phyloP scores from a whole-genome alignment of 1,140 invertebrate genomes.

The Bathynomus jamesi region DNA sequence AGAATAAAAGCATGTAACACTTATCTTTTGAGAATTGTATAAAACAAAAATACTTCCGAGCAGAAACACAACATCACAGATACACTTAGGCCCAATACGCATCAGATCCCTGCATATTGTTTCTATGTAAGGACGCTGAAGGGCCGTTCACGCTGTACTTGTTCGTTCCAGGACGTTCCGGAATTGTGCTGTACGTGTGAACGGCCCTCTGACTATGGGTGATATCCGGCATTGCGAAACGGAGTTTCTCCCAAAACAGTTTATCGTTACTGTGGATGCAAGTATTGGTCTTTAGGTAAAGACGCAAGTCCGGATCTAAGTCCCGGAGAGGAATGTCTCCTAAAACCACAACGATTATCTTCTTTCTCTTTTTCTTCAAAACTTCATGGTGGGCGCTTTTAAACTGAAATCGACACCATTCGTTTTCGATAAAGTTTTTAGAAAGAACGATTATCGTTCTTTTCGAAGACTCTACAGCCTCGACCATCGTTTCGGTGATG shows the following conservation, averaged over 20 bases:
- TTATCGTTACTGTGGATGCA: constrained; percentile 84
- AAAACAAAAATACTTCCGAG: too few relatives aligned
- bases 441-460: constrained; percentile 83
- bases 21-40: too few relatives aligned
- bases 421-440: constrained; percentile 85
- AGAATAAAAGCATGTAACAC: too few relatives aligned
- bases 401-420: constrained; percentile 90
- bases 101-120: constrained; percentile 23
- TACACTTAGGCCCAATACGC: constrained; percentile 37
- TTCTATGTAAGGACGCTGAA: constrained; percentile 22
- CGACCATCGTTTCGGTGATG: constrained; percentile 77
- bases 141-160: constrained; percentile 33
- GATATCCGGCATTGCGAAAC: constrained; percentile 78
- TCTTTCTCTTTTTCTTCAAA: constrained; percentile 62
- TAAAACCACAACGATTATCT: constrained; percentile 74
- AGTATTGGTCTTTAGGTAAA: constrained; percentile 81
- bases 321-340: constrained; percentile 74
- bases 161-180: constrained; percentile 18
- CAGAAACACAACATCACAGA: too few relatives aligned
- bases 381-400: constrained; percentile 85
- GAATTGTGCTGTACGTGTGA: constrained; percentile 16
- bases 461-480: constrained; percentile 80
- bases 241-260: constrained; percentile 88
- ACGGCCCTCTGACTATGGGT: constrained; percentile 31
- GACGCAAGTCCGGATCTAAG: constrained; percentile 76